Percentiles rank a stretch among this genome's conserved stretches.
phyloP scores from a whole-genome alignment of 2,888 invertebrate genomes.

The Eutolmus rufibarbis region DNA sequence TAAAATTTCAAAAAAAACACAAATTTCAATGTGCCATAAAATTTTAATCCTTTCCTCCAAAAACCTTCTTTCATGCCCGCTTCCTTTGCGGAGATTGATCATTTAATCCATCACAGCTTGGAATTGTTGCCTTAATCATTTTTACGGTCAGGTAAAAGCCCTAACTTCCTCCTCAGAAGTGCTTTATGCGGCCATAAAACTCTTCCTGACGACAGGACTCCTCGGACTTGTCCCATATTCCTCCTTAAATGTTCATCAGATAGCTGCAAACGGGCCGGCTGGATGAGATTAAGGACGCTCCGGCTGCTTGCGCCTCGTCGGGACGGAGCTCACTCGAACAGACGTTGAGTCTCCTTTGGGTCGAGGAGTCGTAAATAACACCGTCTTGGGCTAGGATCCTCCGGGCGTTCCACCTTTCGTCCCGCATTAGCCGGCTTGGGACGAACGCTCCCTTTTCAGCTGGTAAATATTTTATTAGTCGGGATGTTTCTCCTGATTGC shows the following conservation, averaged over 20 bases:
- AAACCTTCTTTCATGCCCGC: neutral
- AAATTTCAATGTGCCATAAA: neutral
- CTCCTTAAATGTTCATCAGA: conserved; percentile 30
- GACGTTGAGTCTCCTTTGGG: neutral
- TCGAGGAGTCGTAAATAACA: conserved; percentile 28
- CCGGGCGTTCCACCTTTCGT: neutral
- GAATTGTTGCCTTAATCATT: conserved; percentile 5
- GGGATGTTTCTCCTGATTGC: conserved; percentile 44
- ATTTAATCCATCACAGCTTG: neutral
- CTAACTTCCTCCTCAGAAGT: neutral
- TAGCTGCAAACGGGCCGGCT: neutral
- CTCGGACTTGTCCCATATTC: conserved; percentile 30
- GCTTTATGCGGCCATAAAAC: conserved; percentile 44
- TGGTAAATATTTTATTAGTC: conserved; percentile 46
- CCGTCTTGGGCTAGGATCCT: neutral
- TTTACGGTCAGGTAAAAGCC: conserved; percentile 27
- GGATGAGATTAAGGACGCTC: neutral
- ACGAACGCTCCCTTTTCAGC: conserved; percentile 11
- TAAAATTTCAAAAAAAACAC: neutral
- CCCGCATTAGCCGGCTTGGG: neutral
- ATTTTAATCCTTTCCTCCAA: neutral
- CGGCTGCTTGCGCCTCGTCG: neutral
- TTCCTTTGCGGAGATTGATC: neutral
- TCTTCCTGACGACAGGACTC: conserved; percentile 39
- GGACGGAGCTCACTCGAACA: neutral